Base-by-base conservation (phyloP, 2,113 vertebrate genomes). In the Hoplias malabaricus region DNA sequence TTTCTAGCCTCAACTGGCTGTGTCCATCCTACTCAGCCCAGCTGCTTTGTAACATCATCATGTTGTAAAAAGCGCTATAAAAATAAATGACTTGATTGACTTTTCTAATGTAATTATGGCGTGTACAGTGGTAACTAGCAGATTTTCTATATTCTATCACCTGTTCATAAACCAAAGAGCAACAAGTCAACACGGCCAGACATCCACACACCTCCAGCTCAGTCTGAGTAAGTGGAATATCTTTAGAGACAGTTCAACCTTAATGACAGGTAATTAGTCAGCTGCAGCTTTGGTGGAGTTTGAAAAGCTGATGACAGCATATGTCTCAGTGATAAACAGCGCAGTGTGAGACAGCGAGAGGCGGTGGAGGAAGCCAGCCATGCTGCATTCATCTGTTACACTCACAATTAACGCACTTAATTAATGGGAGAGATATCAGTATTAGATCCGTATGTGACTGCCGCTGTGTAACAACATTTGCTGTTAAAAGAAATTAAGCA, bases 341-440 rank as follows among this genome's bases (percentile, higher is more conserved):
- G 43, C 36, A 63, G 67, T 63, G 67, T 59, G 33, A 66, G 66
- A 71, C n/a, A n/a, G n/a, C n/a, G 62, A 69, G 63, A 80, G 62
- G 63, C 78, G 56, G 65, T 31, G 42, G 63, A 76, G 73, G 81
- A 80, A 80, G 78, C 81, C 81, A 83, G 46, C 81, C 81, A 83
- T 80, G 65, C 78, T 69, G 78, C 74, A 73, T 72, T 83, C 81
- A 83, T 83, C 81, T 83, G 78, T 77, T 76, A 83, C 75, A 83
- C 78, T 83, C 73, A 73, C 77, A 83, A 83, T 80, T 83, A 83
- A 77, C 77, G 38, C 78, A 83, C 81, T 83, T 83, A 83, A 80
- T 80, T 80, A 83, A 83, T 83, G 69, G 48, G 62, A 76, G 73
- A 80, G 73, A 79, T 82, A 79, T 83, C 69, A 29, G 73, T 77